Evolutionary conservation across 2,113 vertebrate species (phyloP), one percentile per base, ranked within the genome.

Genomic region (Mesitornis unicolor): DNA sequence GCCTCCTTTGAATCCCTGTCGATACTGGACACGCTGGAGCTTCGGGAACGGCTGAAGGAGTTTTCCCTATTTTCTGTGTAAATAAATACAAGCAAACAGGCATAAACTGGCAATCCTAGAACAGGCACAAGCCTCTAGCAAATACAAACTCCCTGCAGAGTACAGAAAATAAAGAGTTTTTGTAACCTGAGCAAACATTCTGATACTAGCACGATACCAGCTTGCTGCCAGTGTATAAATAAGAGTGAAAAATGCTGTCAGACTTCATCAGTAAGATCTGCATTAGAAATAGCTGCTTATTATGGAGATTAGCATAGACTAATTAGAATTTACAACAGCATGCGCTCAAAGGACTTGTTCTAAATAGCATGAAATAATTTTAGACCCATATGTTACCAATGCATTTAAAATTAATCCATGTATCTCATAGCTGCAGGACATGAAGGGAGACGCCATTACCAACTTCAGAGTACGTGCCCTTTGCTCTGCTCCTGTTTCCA

Each of bases 11-110:
- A 98, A 95, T 99, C 99, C 79, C 99, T 98, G 98, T 99, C 99
- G 33, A 99, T 99, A 80, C 99, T 99, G 96, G 99, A 99, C 90
- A 99, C 99, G 2, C 99, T 99, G 97, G 99, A 99, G 90, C 99
- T 99, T 93, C 99, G 99, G 2, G 99, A 99, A 79, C 99, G 99
- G 98, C 98, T 99, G 98, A 99, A 99, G 84, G 99, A 99, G 97
- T 99, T 99, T 87, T 99, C 99, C 60, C 99, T 98, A 40, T 98
- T 99, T 98, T 99, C 99, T 99, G 98, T 33, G 81, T 38, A 76
- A 93, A 91, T 10, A 91, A 92, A 83, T 40, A 70, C 7, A 92
- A 85, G 80, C 12, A 48, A 63, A 86, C 15, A 83, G 69, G 60
- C 16, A 25, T 80, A 11, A 95, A 9, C 2, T 16, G 36, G 38